A percentile compares a stretch with the other conserved stretches of the same genome.
Evolutionary conservation across 2,888 invertebrate genomes (phyloP).

Genomic region (Didymodactylos carnosus): DNA sequence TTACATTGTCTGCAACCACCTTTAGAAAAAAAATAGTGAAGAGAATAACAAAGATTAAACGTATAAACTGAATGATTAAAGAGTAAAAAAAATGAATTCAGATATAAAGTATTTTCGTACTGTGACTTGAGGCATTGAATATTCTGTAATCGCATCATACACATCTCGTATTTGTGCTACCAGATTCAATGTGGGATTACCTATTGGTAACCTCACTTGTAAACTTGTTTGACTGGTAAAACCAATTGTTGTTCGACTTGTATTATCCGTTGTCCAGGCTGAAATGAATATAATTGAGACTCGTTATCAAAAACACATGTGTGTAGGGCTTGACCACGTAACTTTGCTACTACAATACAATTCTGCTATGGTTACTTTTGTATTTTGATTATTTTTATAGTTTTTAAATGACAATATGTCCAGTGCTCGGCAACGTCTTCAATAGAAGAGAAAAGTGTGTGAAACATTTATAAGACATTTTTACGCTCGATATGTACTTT

Average conservation of each 20-base stretch:
- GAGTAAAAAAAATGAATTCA: not conserved
- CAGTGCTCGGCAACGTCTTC: too few relatives aligned
- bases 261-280: not conserved
- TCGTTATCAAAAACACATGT: too few relatives aligned
- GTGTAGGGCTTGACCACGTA: too few relatives aligned
- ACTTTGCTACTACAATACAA: too few relatives aligned
- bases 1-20: not conserved
- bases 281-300: too few relatives aligned
- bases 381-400: too few relatives aligned
- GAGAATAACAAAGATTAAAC: not conserved
- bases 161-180: not conserved
- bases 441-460: too few relatives aligned
- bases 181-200: not conserved
- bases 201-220: not conserved
- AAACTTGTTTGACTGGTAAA: not conserved
- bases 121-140: not conserved
- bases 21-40: not conserved
- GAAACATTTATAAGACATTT: too few relatives aligned
- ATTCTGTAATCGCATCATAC: not conserved
- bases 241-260: not conserved
- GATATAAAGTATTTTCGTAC: not conserved
- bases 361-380: too few relatives aligned
- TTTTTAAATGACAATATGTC: too few relatives aligned
- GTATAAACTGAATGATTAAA: too few relatives aligned
- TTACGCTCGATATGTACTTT: too few relatives aligned